Evolutionary conservation across 2,888 invertebrate species (phyloP).

Genomic region (Spatulosminthurus flaviceps): DNA sequence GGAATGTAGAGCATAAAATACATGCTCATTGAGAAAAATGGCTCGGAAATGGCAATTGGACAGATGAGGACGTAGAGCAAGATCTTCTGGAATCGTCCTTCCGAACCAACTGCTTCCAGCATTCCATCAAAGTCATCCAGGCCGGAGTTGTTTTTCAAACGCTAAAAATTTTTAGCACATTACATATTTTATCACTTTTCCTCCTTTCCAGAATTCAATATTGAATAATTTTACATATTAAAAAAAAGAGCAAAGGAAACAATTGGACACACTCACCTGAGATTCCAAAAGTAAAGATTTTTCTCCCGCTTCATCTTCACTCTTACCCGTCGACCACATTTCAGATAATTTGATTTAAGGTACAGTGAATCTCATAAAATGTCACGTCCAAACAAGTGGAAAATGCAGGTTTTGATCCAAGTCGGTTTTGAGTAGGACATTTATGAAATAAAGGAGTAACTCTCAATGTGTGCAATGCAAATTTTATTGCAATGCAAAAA

Average conservation of each 20-base stretch:
- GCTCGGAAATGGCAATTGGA: constrained; percentile 42
- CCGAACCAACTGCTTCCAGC: constrained; percentile 37
- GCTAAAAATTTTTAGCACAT: constrained; percentile 8
- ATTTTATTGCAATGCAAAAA: constrained; percentile 3
- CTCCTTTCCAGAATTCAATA: neutral
- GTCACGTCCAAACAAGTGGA: neutral
- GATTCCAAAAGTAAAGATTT: constrained; percentile 34
- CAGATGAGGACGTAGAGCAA: constrained; percentile 36
- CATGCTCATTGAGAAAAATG: constrained; percentile 44
- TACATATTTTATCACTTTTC: neutral
- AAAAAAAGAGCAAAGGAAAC: no score
- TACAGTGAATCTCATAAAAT: constrained; percentile 8
- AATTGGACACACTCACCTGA: constrained; percentile 23
- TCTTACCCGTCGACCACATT: neutral
- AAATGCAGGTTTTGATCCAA: constrained; percentile 10
- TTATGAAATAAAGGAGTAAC: neutral
- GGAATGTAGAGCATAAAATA: constrained; percentile 46
- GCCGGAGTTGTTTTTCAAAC: neutral
- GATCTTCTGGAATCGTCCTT: constrained; percentile 42
- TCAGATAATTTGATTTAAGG: neutral
- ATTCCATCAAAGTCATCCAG: constrained; percentile 40
- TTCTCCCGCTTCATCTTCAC: neutral
- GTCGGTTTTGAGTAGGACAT: neutral
- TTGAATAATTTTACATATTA: neutral
- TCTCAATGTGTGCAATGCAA: neutral